These are phyloP conservation scores for Chloroceryle aenea DNA, from an alignment of 2,113 vertebrate species.

Conservation along the genomic window DNA sequence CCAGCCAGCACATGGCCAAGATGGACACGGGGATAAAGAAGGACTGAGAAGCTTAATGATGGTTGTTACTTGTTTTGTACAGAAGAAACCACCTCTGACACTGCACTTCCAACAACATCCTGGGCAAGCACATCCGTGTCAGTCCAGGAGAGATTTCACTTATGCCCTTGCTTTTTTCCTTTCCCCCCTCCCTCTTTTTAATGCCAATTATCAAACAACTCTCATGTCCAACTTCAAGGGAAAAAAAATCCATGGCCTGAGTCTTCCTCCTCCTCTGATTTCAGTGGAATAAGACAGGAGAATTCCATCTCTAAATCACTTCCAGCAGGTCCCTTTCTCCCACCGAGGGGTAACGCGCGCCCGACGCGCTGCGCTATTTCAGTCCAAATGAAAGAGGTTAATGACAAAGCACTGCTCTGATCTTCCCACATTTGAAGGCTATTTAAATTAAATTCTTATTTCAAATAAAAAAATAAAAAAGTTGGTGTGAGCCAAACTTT, in stretches of 20 bases:
- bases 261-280: background rate
- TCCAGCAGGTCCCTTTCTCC: background rate
- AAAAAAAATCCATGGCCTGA: background rate
- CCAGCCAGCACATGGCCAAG: background rate
- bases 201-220: background rate
- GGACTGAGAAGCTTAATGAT: background rate
- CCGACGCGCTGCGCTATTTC: slow-evolving; percentile 4
- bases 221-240: background rate
- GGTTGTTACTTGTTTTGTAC: background rate
- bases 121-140: accelerated
- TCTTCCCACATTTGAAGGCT: slow-evolving; percentile 34
- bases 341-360: background rate
- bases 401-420: slow-evolving; percentile 66
- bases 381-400: slow-evolving; percentile 50
- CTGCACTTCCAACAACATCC: background rate
- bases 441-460: slow-evolving; percentile 66
- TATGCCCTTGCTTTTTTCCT: background rate
- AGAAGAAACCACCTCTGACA: background rate
- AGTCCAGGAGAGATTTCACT: background rate
- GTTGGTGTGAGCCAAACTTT: slow-evolving; percentile 51
- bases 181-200: background rate
- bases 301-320: background rate
- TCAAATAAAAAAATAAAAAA: background rate
- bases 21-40: accelerated
- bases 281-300: background rate